Conservation (phyloP, 2,888 invertebrate species). For the Neoaliturus tenellus region DNA sequence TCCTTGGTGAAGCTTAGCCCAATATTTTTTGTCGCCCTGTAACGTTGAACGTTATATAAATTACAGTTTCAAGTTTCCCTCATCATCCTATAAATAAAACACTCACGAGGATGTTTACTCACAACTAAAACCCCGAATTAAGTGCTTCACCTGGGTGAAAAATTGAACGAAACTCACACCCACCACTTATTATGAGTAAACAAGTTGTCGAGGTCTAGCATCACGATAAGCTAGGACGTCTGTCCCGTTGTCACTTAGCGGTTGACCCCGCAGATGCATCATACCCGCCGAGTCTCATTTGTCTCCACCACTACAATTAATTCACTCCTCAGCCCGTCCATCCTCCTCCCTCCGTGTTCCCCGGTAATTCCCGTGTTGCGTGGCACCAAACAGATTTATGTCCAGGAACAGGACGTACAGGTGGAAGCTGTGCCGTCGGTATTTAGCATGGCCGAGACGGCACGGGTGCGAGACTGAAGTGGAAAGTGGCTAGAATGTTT, state of each 20-base stretch:
- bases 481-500: too few species aligned
- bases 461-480: too few species aligned
- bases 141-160: too few species aligned
- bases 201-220: background rate
- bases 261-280: background rate
- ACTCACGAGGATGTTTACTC: too few species aligned
- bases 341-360: background rate
- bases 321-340: conserved; percentile 10
- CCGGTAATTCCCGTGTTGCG: background rate
- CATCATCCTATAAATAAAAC: too few species aligned
- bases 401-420: background rate
- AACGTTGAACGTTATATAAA: too few species aligned
- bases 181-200: too few species aligned
- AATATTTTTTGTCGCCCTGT: too few species aligned
- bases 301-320: conserved; percentile 1
- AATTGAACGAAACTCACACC: too few species aligned
- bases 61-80: too few species aligned
- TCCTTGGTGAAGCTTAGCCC: too few species aligned
- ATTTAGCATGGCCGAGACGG: background rate
- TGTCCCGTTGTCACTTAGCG: background rate
- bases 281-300: background rate
- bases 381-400: background rate
- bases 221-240: background rate
- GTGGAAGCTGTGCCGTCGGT: background rate
- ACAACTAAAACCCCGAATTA: too few species aligned